Percentiles rank a stretch among this genome's conserved stretches.
These are phyloP conservation scores for Dysmachus trigonus DNA, from an alignment of 2,888 invertebrate genomes.

Conservation along the genomic window DNA sequence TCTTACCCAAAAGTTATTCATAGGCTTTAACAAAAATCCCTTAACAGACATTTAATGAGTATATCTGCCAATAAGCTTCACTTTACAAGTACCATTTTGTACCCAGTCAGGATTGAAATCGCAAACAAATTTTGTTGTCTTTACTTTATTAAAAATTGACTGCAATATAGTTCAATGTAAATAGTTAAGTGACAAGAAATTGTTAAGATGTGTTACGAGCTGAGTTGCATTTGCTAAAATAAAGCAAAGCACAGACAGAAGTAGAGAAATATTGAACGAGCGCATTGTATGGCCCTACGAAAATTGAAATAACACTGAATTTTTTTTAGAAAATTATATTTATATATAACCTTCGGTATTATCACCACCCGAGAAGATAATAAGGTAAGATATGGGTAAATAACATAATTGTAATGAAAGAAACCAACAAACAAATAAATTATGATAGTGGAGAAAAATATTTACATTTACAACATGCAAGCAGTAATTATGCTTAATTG, in stretches of 20 bases:
- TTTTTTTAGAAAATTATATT: background rate
- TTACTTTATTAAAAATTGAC: background rate
- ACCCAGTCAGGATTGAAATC: background rate
- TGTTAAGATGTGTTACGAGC: background rate
- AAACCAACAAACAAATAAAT: no score
- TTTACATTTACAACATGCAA: no score
- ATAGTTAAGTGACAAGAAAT: background rate
- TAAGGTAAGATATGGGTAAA: no score
- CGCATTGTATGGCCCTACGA: background rate
- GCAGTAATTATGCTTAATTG: no score
- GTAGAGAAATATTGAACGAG: background rate
- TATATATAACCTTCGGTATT: background rate
- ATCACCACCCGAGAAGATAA: no score
- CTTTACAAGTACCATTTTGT: background rate
- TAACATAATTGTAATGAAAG: background rate
- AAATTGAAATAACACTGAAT: background rate
- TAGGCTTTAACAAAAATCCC: background rate
- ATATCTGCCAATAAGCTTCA: background rate
- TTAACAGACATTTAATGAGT: background rate
- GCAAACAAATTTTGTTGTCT: background rate
- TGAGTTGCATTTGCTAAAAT: no score
- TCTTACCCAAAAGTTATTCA: background rate
- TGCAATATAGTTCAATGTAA: background rate
- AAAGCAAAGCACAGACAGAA: background rate
- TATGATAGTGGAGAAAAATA: no score